These are phyloP conservation scores for Cossypha niveicapilla DNA, from an alignment of 2,797 vertebrate species.

Conservation along the genomic window DNA sequence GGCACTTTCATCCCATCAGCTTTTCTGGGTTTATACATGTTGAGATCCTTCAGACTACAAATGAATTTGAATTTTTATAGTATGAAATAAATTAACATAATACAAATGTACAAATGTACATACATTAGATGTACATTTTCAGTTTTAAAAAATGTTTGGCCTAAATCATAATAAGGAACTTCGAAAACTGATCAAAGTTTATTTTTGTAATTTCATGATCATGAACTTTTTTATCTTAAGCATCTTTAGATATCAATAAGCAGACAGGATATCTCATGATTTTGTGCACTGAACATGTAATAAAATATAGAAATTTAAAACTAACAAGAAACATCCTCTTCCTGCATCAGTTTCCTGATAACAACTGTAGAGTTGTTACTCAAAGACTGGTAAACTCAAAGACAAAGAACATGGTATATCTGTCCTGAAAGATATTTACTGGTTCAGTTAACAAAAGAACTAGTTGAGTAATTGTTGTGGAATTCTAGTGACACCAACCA, in stretches of 20 bases:
- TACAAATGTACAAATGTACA: background rate
- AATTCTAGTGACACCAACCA: background rate
- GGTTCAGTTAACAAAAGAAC: background rate
- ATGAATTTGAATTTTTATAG: background rate
- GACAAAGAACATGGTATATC: background rate
- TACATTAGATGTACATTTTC: background rate
- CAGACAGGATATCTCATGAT: background rate
- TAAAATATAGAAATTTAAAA: background rate
- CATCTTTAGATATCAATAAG: background rate
- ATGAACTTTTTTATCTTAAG: background rate
- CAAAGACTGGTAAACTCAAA: background rate
- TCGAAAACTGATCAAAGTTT: background rate
- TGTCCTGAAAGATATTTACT: background rate
- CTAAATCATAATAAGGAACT: background rate
- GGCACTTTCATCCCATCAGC: background rate
- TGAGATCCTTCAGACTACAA: constrained; percentile 9
- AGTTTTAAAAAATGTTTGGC: background rate
- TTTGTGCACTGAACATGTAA: background rate
- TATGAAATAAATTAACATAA: background rate
- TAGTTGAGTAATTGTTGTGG: background rate
- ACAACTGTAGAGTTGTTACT: background rate
- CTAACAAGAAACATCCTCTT: background rate
- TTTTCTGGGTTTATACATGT: background rate
- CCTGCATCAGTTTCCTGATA: background rate
- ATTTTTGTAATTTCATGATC: background rate